These are phyloP conservation scores for Otus sunia DNA, from an alignment of 2,113 vertebrate species.

Conservation along the genomic window DNA sequence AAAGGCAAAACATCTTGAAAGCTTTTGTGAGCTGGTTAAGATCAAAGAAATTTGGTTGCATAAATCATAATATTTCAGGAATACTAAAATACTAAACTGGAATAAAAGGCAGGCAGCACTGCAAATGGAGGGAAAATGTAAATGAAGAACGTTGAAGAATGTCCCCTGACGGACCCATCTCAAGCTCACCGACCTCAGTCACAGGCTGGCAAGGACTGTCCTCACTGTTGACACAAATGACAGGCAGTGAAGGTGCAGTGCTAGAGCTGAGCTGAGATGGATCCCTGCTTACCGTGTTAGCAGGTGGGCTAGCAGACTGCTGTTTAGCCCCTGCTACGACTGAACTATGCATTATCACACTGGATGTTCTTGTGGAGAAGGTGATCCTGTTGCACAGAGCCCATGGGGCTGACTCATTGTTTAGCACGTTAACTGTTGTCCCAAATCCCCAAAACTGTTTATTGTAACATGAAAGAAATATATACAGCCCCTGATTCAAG, in stretches of 20 bases:
- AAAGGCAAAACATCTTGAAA: background rate
- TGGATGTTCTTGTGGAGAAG: background rate
- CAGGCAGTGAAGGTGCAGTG: too few relatives aligned
- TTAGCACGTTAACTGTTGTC: background rate
- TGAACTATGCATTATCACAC: background rate
- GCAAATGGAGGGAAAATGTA: background rate
- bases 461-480: background rate
- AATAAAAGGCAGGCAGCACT: background rate
- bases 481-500: background rate
- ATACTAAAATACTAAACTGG: background rate
- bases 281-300: background rate
- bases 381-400: background rate
- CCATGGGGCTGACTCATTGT: background rate
- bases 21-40: conserved; percentile 20
- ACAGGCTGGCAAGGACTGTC: background rate
- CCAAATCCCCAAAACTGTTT: background rate
- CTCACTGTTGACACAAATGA: background rate
- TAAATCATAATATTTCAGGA: background rate
- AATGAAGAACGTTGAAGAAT: background rate
- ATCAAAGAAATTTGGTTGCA: conserved; percentile 25
- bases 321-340: background rate
- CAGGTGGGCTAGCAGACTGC: background rate
- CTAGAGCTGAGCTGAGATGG: background rate
- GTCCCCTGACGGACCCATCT: background rate
- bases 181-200: accelerated